Base-by-base conservation (phyloP, 2,797 vertebrate species). In the Neosilurus mollespiculum region DNA sequence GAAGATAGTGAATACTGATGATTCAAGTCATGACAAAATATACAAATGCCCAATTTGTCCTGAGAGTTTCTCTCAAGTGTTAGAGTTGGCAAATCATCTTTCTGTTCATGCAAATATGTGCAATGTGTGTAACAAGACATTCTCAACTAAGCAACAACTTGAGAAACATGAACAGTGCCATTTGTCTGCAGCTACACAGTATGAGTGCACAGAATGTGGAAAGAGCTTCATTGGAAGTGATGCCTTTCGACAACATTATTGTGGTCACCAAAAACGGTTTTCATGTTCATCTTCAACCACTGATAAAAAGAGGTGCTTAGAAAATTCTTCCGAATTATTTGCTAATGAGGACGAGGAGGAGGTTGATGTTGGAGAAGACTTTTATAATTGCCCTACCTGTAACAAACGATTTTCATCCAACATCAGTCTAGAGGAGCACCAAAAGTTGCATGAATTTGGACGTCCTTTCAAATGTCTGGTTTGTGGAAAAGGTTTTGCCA, bases 321-420 rank as follows among this genome's bases (percentile, higher is more conserved):
- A 61, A 62, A 54, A 58, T 71, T 30, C 11, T 49, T 56, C 85
- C 67, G 72, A 85, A 81, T 18, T 54, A 67, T 11, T 69, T 34
- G 86, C 9, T 34, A 43, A 75, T 34, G 69, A 75, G 5, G 92
- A 93, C n/a, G 94, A 94, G 43, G 93, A 94, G 16, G 85, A 95
- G 2, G 93, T 95, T 78, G 93, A 95, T 34, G 94, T 89, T 2
- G 94, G 93, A 65, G 94, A 94, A 37, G 94, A 95, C 86, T 85
- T 93, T 18, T 91, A 91, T 84, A 90, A 88, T 71, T 95, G 95
- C 66, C 62, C 83, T 3, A 59, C 87, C 78, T 95, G 94, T 85
- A 84, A 90, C 81, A 91, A 89, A 89, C 90, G 87, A 22, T 95
- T 95, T 85, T 86, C 90, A 20, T 94, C 94, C 26, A 93, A 91